Conservation (phyloP, 2,113 vertebrate genomes). For the Chionodraco myersi region DNA sequence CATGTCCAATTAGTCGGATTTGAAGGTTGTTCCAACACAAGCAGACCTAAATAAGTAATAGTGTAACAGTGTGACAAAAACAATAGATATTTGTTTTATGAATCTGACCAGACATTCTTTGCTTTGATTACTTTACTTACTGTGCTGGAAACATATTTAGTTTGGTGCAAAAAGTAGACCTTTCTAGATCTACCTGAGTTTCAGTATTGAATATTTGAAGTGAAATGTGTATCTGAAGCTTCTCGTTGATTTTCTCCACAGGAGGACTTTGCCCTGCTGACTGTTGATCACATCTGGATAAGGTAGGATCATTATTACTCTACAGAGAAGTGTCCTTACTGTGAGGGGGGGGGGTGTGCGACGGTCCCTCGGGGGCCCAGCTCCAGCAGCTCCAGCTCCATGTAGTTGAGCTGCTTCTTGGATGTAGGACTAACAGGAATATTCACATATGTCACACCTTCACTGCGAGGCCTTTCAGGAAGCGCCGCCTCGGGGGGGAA, state of each 20-base stretch:
- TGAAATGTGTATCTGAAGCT: not conserved
- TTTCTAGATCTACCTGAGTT: not conserved
- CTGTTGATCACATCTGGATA: too few species aligned
- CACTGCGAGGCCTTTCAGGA: slow-evolving; percentile 80
- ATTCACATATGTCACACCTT: slow-evolving; percentile 88
- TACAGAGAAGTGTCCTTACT: slow-evolving; percentile 59
- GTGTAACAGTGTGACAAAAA: too few species aligned
- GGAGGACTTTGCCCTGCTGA: too few species aligned
- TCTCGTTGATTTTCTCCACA: not conserved
- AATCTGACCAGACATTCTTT: not conserved
- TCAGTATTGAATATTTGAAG: not conserved
- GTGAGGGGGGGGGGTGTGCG: slow-evolving; percentile 53
- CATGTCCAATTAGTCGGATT: too few species aligned
- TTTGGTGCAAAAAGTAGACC: too few species aligned
- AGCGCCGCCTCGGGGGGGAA: slow-evolving; percentile 77
- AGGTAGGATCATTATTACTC: too few species aligned
- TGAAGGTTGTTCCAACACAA: too few species aligned
- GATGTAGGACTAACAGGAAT: slow-evolving; percentile 90
- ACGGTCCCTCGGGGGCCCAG: slow-evolving; percentile 80
- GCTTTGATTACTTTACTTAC: too few species aligned
- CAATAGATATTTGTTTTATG: not conserved
- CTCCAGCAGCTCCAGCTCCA: slow-evolving; percentile 91
- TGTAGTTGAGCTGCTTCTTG: slow-evolving; percentile 90
- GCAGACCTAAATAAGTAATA: too few species aligned
- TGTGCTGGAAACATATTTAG: too few species aligned